Base-by-base conservation (phyloP, 2,888 invertebrate genomes). In the Dioctria rufipes region DNA sequence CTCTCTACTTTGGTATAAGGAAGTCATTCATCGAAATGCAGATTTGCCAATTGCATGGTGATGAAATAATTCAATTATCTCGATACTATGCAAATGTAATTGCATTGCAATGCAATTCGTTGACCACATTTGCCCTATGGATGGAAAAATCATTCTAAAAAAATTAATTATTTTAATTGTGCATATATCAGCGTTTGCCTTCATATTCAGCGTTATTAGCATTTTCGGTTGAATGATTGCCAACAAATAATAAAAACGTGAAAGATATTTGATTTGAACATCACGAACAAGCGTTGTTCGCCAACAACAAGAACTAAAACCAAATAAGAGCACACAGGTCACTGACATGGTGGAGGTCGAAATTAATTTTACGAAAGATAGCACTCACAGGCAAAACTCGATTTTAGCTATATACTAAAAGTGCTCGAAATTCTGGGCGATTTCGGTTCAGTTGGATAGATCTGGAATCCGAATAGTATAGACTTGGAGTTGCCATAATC, bases 201-300 rank as follows among this genome's bases (percentile, higher is more conserved):
- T 54, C 54, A 11, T n/a, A n/a, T 11, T 4, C 11, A n/a, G 54
- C 1, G 11, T n/a, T 11, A 51, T 69, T 69, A 69, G 42, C 43
- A 51, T 69, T 69, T 69, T 69, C 69, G 69, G 69, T 69, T 69
- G 69, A 69, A 51, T 69, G 69, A 51, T 69, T 69, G 51, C 51
- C 40, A 51, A 25, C 51, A 51, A 69, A 69, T n/a, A n/a, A n/a
- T 51, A 51, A 49, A 69, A 69, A 69, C 49, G 69, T 51, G 51
- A 51, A 51, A 69, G 37, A 51, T 69, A 69, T 69, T 51, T 11
- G 51, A 51, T 51, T 49, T 25, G 39, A 69, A 69, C 37, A n/a
- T 69, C 69, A 69, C 69, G 69, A 69, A 69, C 25, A 37, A 2
- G 1, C 11, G 3, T 54, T 3, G 54, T 54, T 54, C n/a, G 54